Evolutionary conservation across 2,888 invertebrate genomes (phyloP).

Genomic region (Blastobasis adustella): DNA sequence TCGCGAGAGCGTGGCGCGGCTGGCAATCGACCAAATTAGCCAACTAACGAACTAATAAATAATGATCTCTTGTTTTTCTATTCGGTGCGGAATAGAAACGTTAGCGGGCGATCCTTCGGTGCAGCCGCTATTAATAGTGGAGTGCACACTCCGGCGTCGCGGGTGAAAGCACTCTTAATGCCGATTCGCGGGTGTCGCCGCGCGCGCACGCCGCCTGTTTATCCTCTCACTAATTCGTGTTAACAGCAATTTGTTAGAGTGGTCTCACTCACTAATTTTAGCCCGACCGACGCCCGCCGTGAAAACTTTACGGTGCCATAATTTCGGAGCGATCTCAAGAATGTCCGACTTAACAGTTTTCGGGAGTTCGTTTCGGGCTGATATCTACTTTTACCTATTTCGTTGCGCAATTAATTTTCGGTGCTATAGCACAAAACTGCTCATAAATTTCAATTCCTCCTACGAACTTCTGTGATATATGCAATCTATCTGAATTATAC

Average conservation of each 20-base stretch:
- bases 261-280: constrained; percentile 65
- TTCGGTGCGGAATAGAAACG: constrained; percentile 68
- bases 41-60: constrained; percentile 74
- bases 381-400: constrained; percentile 32
- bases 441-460: constrained; percentile 38
- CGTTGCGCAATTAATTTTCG: too few relatives aligned
- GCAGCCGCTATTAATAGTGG: constrained; percentile 58
- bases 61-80: constrained; percentile 75
- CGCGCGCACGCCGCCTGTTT: constrained; percentile 43
- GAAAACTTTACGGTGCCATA: constrained; percentile 67
- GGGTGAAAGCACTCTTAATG: constrained; percentile 72
- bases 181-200: constrained; percentile 59
- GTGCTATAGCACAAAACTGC: too few relatives aligned
- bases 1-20: constrained; percentile 69
- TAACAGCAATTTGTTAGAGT: constrained; percentile 65
- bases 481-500: not conserved
- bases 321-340: constrained; percentile 64
- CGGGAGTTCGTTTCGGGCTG: constrained; percentile 48
- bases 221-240: constrained; percentile 57
- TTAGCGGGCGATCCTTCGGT: constrained; percentile 56
- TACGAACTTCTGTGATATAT: not conserved
- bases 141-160: constrained; percentile 66
- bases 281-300: constrained; percentile 52
- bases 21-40: constrained; percentile 72
- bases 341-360: constrained; percentile 59